Conservation (phyloP, 2,888 invertebrate genomes). For the Papilio demoleus region DNA sequence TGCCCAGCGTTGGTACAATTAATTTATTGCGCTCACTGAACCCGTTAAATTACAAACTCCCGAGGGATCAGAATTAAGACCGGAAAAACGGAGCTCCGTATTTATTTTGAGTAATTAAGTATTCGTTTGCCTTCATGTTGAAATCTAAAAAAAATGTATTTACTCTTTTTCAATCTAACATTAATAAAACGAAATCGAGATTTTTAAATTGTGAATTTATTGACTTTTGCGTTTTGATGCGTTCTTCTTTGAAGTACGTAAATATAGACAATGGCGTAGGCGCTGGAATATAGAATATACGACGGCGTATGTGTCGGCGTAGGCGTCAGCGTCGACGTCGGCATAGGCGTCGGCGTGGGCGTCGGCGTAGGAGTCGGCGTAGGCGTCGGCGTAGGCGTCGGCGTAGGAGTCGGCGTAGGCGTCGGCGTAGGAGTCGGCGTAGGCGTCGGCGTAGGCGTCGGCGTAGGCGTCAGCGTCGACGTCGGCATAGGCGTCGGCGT, state of each 20-base stretch:
- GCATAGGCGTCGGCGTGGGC: too few relatives aligned
- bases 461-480: too few relatives aligned
- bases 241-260: neutral
- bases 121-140: constrained; percentile 2
- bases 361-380: too few relatives aligned
- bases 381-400: too few relatives aligned
- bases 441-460: too few relatives aligned
- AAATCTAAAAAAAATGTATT: constrained; percentile 5
- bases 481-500: too few relatives aligned
- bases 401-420: too few relatives aligned
- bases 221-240: neutral
- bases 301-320: too few relatives aligned
- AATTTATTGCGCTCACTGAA: constrained; percentile 18
- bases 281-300: too few relatives aligned
- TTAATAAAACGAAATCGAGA: neutral
- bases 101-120: constrained; percentile 13
- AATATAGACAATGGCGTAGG: too few relatives aligned
- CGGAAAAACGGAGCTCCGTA: neutral
- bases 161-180: constrained; percentile 2
- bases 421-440: too few relatives aligned
- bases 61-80: constrained; percentile 4
- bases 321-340: too few relatives aligned
- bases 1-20: constrained; percentile 8
- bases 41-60: constrained; percentile 18
- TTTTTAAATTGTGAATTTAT: neutral